These are phyloP conservation scores for Phaethornis superciliosus DNA, from an alignment of 2,113 vertebrate species.

Conservation along the genomic window DNA sequence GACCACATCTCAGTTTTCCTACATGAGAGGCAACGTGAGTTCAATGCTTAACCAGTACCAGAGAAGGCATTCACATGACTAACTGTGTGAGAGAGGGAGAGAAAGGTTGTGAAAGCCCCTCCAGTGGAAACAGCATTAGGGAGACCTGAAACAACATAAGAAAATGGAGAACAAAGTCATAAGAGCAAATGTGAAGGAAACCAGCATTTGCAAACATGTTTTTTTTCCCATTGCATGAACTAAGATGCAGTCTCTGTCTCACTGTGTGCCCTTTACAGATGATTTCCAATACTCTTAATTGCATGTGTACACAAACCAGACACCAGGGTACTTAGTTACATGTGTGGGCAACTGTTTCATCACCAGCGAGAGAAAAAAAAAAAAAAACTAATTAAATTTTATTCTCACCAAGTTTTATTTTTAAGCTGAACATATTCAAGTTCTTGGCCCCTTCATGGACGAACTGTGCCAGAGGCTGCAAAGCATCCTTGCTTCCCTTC, in stretches of 20 bases:
- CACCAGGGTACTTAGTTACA: not conserved
- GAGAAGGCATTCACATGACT: fast-evolving
- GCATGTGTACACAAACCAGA: not conserved
- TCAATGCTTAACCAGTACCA: not conserved
- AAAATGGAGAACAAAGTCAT: not conserved
- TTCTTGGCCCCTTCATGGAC: not conserved
- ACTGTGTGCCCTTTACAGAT: not conserved
- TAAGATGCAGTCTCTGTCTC: not conserved
- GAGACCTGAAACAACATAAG: constrained; percentile 26
- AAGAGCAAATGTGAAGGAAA: not conserved
- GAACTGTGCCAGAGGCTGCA: not conserved
- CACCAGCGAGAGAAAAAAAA: fast-evolving
- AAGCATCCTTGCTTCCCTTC: not conserved
- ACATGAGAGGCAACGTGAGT: fast-evolving
- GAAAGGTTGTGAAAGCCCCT: not conserved
- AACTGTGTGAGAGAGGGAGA: fast-evolving
- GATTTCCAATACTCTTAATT: not conserved
- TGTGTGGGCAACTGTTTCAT: not conserved
- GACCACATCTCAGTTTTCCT: not conserved
- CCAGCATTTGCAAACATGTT: not conserved
- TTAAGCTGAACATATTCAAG: not conserved
- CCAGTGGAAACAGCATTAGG: not conserved
- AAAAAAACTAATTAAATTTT: not conserved
- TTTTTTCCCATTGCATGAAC: not conserved
- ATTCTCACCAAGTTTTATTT: not conserved